These are phyloP conservation scores for Meloe dianella DNA, from an alignment of 2,888 invertebrate genomes.

Conservation along the genomic window DNA sequence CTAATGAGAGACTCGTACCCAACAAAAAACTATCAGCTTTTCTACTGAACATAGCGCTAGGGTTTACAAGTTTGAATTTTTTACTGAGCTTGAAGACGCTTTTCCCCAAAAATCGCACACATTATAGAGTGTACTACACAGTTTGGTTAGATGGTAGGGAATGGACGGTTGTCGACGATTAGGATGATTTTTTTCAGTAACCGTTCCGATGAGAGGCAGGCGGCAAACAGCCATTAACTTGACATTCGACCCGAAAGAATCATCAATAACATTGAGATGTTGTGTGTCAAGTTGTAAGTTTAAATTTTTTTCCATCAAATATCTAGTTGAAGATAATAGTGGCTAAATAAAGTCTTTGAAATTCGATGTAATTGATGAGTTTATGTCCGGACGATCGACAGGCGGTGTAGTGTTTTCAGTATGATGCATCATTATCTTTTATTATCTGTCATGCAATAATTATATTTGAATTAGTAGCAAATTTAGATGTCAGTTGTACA, in stretches of 20 bases:
- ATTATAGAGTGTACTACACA: background rate
- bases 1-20: background rate
- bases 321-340: background rate
- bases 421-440: background rate
- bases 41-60: background rate
- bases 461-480: slow-evolving; percentile 2
- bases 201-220: background rate
- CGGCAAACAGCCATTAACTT: background rate
- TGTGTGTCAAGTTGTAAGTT: slow-evolving; percentile 7
- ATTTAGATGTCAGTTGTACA: slow-evolving; percentile 20
- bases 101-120: background rate
- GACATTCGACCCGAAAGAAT: background rate
- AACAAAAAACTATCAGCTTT: background rate
- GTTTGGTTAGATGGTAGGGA: background rate
- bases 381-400: background rate
- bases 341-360: background rate
- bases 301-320: background rate
- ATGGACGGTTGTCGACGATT: background rate
- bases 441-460: background rate
- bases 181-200: background rate
- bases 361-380: slow-evolving; percentile 1
- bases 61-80: too few species aligned
- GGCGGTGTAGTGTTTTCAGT: background rate
- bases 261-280: slow-evolving; percentile 11
- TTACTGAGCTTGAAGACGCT: too few species aligned